Base-by-base conservation (phyloP, 2,113 vertebrate genomes). In the Serilophus lunatus region DNA sequence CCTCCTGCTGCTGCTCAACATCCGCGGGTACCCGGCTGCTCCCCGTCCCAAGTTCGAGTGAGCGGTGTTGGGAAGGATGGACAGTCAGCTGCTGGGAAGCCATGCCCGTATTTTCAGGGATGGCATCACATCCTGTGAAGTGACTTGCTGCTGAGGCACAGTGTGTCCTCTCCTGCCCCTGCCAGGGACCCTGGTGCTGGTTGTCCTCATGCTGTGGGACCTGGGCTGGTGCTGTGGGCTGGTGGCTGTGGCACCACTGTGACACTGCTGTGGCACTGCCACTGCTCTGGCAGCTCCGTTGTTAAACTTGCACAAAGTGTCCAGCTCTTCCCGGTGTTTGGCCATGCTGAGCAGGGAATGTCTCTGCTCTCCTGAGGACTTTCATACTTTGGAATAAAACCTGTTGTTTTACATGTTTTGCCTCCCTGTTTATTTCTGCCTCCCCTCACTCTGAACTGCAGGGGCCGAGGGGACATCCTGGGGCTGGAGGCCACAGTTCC, bases 1-100 rank as follows among this genome's bases (percentile, higher is more conserved):
- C 19, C 95, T 98, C 31, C 96, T 98, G 78, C 82, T 98, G 85
- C 95, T 98, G 91, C 96, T 98, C 93, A 97, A 97, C 76, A 82
- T 97, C 71, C 96, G 96, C 0, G 92, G 92, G 47, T 77, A 95
- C 42, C 94, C 86, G 1, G 33, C 40, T 7, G 80, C 82, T 42
- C 4, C 66, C 56, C 96, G 93, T 77, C 33, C 96, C 65, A 96
- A 98, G 64, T 89, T 88, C 11, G 71, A 96, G 78, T 97, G 94
- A 96, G 17, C 3, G 14, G 38, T 18, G 50, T 25, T 1, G 0
- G 82, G 47, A 13, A 29, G 50, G 76, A 65, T 1, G 10, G 79
- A 15, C 1, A 2, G 28, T 51, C 4, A 1, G 68, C 31, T 0
- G 3, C 29, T 1, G 3, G 65, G 59, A 47, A 68, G 79, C 7